These are phyloP conservation scores for Lamellibrachia luymesi DNA, from an alignment of 1,140 invertebrate species.

Conservation along the genomic window DNA sequence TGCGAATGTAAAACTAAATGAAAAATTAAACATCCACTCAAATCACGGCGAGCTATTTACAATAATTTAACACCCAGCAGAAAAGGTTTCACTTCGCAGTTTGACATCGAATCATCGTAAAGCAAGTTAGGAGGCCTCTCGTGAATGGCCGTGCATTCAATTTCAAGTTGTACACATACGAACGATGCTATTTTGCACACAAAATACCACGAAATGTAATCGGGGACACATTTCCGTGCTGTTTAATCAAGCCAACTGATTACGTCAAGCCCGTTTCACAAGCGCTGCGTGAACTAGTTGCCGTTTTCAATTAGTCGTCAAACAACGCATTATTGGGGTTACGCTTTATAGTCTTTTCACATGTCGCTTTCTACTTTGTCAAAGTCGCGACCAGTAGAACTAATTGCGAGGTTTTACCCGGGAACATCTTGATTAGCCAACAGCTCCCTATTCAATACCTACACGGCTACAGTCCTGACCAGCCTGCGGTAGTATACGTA, in stretches of 20 bases:
- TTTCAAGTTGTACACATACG: constrained; percentile 1
- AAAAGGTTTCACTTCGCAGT: background rate
- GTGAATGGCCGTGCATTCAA: background rate
- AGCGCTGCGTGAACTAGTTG: background rate
- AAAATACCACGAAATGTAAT: constrained; percentile 1
- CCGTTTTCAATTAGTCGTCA: background rate
- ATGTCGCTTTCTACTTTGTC: background rate
- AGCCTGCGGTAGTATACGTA: background rate
- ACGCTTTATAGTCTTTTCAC: background rate
- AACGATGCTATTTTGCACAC: constrained; percentile 4
- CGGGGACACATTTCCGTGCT: background rate
- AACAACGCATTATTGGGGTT: background rate
- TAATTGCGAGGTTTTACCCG: background rate
- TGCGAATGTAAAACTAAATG: constrained; percentile 1
- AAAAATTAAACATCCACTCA: constrained; percentile 1
- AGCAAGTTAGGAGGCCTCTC: background rate
- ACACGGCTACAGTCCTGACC: background rate
- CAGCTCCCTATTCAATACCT: background rate
- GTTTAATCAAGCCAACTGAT: background rate
- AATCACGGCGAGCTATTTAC: background rate
- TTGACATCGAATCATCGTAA: constrained; percentile 1
- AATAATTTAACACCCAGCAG: background rate
- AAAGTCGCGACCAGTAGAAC: background rate
- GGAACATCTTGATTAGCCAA: background rate
- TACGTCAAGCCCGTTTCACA: background rate